These are phyloP conservation scores for Nasonia longicornis DNA, from an alignment of 1,140 invertebrate genomes.

Conservation along the genomic window DNA sequence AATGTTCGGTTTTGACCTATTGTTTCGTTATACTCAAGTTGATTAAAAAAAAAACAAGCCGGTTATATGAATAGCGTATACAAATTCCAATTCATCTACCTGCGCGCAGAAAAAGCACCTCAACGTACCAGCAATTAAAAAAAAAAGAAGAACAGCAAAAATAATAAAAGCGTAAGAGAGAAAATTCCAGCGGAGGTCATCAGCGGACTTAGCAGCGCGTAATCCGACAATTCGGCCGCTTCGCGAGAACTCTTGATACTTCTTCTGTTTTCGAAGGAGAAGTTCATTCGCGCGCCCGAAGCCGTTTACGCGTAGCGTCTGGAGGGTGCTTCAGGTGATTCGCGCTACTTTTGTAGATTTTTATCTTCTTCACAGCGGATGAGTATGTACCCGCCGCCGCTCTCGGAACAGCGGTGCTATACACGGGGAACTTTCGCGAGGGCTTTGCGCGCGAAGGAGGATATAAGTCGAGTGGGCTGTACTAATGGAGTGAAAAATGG, in stretches of 20 bases:
- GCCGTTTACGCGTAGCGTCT: not conserved
- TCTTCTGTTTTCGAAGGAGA: slow-evolving; percentile 24
- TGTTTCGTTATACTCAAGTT: no score
- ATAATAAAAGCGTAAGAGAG: not conserved
- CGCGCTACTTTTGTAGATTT: not conserved
- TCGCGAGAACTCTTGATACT: slow-evolving; percentile 13
- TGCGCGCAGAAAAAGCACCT: no score
- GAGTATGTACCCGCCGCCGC: not conserved
- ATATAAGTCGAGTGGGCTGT: no score
- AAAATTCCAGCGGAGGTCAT: not conserved
- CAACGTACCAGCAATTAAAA: not conserved
- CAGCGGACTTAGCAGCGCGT: not conserved
- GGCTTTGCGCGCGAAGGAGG: no score
- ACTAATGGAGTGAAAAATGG: no score
- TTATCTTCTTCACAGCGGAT: not conserved
- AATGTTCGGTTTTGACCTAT: no score
- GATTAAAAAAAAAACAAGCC: no score
- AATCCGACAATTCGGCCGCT: slow-evolving; percentile 36
- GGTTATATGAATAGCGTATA: no score
- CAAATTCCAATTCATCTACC: no score
- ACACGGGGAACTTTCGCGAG: not conserved
- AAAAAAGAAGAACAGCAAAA: not conserved
- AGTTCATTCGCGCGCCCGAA: not conserved
- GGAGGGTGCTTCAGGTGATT: not conserved
- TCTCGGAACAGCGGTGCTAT: no score